A percentile compares a stretch with the other conserved stretches of the same genome.
phyloP scores from a whole-genome alignment of 2,797 vertebrate genomes.

The Fratercula arctica region DNA sequence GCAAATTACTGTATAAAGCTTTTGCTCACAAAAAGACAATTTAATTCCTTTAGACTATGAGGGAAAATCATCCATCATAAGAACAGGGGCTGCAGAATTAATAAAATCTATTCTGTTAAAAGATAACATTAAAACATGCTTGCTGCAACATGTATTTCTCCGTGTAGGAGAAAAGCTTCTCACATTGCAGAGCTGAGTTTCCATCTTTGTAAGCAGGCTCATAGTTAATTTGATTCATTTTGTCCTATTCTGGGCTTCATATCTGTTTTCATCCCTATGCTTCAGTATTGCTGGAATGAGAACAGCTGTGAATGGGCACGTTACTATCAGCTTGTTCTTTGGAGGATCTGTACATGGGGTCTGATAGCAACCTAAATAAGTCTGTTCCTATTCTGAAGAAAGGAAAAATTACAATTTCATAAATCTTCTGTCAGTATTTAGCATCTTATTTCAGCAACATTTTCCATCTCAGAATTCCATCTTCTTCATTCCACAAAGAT shows the following conservation, averaged over 20 bases:
- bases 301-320: slow-evolving; percentile 65
- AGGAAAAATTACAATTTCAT: not conserved
- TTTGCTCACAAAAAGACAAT: not conserved
- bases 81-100: not conserved
- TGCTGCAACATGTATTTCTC: not conserved
- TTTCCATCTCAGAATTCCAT: not conserved
- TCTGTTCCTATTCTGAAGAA: not conserved
- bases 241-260: slow-evolving; percentile 50
- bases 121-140: not conserved
- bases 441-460: not conserved
- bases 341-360: not conserved
- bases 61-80: not conserved
- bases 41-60: not conserved
- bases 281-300: slow-evolving; percentile 57
- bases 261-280: slow-evolving; percentile 62
- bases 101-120: not conserved
- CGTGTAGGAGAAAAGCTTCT: not conserved
- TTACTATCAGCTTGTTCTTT: slow-evolving; percentile 29
- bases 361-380: not conserved
- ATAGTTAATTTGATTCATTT: slow-evolving; percentile 8
- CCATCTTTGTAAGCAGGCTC: not conserved
- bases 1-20: not conserved
- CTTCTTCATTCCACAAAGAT: not conserved
- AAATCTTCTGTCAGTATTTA: not conserved
- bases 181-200: not conserved